Conservation (phyloP, 2,888 invertebrate genomes). For the Acanthacorydalis orientalis region DNA sequence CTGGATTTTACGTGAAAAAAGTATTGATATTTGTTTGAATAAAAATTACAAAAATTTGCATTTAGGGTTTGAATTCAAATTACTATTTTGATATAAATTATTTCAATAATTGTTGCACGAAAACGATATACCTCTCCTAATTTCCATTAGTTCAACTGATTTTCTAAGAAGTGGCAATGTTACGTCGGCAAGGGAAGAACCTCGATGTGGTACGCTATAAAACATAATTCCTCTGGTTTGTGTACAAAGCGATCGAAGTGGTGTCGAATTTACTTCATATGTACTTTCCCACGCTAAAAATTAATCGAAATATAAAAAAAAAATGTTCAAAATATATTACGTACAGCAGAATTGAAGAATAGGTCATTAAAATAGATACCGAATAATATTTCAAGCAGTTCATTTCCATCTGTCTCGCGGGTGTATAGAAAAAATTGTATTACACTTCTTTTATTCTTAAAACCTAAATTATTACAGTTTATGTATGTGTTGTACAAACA, state of each 20-base stretch:
- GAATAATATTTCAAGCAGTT: too few species aligned
- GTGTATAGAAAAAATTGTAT: not conserved
- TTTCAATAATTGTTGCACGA: too few species aligned
- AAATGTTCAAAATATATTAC: constrained; percentile 8
- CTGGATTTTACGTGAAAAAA: too few species aligned
- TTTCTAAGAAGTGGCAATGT: constrained; percentile 56
- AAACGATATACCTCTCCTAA: constrained; percentile 58
- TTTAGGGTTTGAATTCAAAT: too few species aligned
- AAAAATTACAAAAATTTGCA: too few species aligned
- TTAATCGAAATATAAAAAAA: not conserved
- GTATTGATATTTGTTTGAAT: too few species aligned
- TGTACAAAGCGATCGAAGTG: constrained; percentile 22
- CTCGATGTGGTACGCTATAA: constrained; percentile 76
- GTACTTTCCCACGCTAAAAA: constrained; percentile 4
- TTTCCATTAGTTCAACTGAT: constrained; percentile 62
- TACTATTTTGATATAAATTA: too few species aligned
- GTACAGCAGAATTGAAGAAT: constrained; percentile 3
- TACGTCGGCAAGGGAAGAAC: constrained; percentile 60
- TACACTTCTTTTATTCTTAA: not conserved
- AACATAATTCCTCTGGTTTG: constrained; percentile 54
- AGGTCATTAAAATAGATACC: too few species aligned
- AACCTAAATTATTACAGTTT: not conserved
- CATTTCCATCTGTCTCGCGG: too few species aligned
- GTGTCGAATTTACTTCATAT: not conserved
- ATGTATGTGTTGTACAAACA: too few species aligned